A percentile compares a stretch with the other conserved stretches of the same genome.
Conservation (phyloP, 2,888 invertebrate genomes). For the Neocrepidodera transversa region DNA sequence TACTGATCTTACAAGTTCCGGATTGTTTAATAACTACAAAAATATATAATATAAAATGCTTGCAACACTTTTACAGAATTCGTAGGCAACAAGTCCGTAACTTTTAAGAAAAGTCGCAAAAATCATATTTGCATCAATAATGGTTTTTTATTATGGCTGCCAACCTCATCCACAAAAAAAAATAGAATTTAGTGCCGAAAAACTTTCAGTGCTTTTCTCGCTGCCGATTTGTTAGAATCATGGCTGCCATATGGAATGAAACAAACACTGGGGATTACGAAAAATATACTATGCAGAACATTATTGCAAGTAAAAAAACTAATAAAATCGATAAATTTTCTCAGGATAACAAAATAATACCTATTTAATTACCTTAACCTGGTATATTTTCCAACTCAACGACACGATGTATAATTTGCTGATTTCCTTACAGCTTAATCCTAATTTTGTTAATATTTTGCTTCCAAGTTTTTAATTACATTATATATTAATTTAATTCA, state of each 20-base stretch:
- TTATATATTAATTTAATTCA: too few species aligned
- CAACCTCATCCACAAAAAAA: constrained; percentile 33
- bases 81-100: constrained; percentile 48
- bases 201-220: constrained; percentile 44
- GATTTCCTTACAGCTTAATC: neutral
- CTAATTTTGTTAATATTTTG: neutral
- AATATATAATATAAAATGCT: constrained; percentile 57
- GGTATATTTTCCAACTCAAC: constrained; percentile 26
- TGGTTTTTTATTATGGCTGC: constrained; percentile 33
- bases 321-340: constrained; percentile 42
- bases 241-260: constrained; percentile 53
- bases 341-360: constrained; percentile 44
- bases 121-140: constrained; percentile 31
- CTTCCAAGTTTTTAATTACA: neutral
- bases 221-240: constrained; percentile 45
- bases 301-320: constrained; percentile 48
- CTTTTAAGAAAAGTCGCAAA: constrained; percentile 43
- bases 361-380: constrained; percentile 43
- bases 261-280: constrained; percentile 40
- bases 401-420: constrained; percentile 8
- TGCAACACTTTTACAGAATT: constrained; percentile 55
- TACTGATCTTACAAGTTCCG: constrained; percentile 46
- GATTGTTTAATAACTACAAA: constrained; percentile 54
- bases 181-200: constrained; percentile 41
- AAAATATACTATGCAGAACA: constrained; percentile 51